phyloP scores from a whole-genome alignment of 1,140 invertebrate species.

The Drosophila pseudoobscura region DNA sequence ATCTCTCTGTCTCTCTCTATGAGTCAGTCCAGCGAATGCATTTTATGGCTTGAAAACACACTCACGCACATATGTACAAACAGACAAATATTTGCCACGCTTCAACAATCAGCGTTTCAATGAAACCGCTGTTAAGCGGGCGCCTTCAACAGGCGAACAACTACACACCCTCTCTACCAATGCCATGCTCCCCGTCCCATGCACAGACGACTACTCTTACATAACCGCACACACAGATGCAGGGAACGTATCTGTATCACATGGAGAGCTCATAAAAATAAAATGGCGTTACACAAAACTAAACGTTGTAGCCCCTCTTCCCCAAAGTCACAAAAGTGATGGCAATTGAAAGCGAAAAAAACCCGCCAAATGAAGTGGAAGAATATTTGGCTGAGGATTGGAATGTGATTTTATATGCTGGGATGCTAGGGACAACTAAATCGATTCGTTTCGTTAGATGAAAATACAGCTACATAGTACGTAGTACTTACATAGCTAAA shows the following conservation, averaged over 20 bases:
- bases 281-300: conserved; percentile 69
- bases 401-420: neutral
- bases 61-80: neutral
- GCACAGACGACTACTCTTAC: conserved; percentile 12
- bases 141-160: conserved; percentile 39
- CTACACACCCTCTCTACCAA: too few species aligned
- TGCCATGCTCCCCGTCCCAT: conserved; percentile 3
- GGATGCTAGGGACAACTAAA: too few species aligned
- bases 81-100: conserved; percentile 55
- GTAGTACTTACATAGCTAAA: too few species aligned
- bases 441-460: too few species aligned
- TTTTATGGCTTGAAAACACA: neutral
- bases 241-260: conserved; percentile 11
- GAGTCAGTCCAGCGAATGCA: conserved; percentile 12
- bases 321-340: conserved; percentile 4
- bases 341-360: neutral
- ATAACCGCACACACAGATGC: conserved; percentile 23
- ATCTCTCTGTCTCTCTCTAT: conserved; percentile 38
- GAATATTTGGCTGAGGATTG: conserved; percentile 13
- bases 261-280: conserved; percentile 64
- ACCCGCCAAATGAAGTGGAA: conserved; percentile 9
- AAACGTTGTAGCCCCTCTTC: conserved; percentile 31
- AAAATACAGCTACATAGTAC: too few species aligned
- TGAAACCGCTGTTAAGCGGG: conserved; percentile 41
- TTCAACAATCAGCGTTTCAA: conserved; percentile 54